These are phyloP conservation scores for Cybosia mesomella DNA, from an alignment of 2,888 invertebrate genomes.

Conservation along the genomic window DNA sequence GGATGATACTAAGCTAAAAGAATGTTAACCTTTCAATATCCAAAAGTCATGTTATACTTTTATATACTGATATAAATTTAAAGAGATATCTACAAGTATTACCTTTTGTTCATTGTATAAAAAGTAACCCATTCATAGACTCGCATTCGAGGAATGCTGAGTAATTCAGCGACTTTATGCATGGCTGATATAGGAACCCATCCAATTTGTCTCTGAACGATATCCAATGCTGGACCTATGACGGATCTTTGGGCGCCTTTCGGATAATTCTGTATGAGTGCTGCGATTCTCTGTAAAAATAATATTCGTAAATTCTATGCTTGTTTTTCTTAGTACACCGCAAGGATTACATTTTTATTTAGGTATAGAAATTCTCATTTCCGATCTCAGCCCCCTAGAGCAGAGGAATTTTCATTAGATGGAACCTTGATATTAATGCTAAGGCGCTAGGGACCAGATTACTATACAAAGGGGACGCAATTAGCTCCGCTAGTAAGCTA, in stretches of 20 bases:
- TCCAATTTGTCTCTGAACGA: slow-evolving; percentile 78
- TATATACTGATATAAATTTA: not conserved
- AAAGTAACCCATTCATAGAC: slow-evolving; percentile 80
- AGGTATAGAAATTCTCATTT: too few relatives aligned
- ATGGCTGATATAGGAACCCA: slow-evolving; percentile 82
- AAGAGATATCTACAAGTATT: not conserved
- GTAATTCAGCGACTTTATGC: slow-evolving; percentile 75
- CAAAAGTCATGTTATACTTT: not conserved
- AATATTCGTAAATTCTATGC: not conserved
- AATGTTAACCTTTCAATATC: too few relatives aligned
- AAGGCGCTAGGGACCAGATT: too few relatives aligned
- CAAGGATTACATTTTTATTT: too few relatives aligned
- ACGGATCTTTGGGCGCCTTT: slow-evolving; percentile 70
- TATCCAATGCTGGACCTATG: slow-evolving; percentile 66
- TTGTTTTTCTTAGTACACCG: not conserved
- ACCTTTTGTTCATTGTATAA: slow-evolving; percentile 78
- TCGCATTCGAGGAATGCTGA: slow-evolving; percentile 73
- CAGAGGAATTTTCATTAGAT: too few relatives aligned
- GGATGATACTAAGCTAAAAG: too few relatives aligned
- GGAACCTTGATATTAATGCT: too few relatives aligned
- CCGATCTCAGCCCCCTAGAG: too few relatives aligned
- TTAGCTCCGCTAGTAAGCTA: too few relatives aligned
- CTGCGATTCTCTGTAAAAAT: slow-evolving; percentile 67
- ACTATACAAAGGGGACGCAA: too few relatives aligned
- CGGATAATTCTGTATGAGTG: slow-evolving; percentile 74